Evolutionary conservation across 2,113 vertebrate genomes (phyloP).

Genomic region (Hucho hucho): DNA sequence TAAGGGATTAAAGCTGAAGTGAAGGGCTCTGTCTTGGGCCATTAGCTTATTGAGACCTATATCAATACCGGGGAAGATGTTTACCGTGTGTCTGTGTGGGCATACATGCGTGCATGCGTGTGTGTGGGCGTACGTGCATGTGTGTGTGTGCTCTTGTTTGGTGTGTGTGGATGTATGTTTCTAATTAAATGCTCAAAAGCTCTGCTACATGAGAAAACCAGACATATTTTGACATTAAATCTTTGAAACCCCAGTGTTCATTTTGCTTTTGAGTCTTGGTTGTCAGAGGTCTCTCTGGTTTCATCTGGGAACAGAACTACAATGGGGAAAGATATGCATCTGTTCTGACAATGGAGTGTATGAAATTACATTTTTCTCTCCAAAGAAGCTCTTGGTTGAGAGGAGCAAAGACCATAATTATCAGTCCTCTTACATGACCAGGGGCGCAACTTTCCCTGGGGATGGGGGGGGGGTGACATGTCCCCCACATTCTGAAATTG

Average conservation of each 20-base stretch:
- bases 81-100: not conserved
- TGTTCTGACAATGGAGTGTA: conserved; percentile 12
- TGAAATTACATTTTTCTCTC: conserved; percentile 34
- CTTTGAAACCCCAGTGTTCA: too few species aligned
- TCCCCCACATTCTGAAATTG: too few species aligned
- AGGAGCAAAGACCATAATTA: conserved; percentile 27
- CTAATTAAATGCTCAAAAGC: not conserved
- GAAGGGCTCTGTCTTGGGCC: conserved; percentile 16
- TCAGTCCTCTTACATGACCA: too few species aligned
- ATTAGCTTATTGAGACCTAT: conserved; percentile 45
- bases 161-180: not conserved
- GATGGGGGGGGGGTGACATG: too few species aligned
- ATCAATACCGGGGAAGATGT: not conserved
- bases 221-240: not conserved
- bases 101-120: too few species aligned
- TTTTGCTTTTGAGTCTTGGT: too few species aligned
- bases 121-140: too few species aligned
- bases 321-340: too few species aligned
- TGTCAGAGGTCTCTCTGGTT: not conserved
- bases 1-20: conserved; percentile 26
- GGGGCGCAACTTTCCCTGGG: too few species aligned
- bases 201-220: not conserved
- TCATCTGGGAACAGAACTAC: conserved; percentile 11
- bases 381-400: conserved; percentile 15
- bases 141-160: too few species aligned